These are phyloP conservation scores for Pteruthius melanotis DNA, from an alignment of 2,113 vertebrate genomes.

Conservation along the genomic window DNA sequence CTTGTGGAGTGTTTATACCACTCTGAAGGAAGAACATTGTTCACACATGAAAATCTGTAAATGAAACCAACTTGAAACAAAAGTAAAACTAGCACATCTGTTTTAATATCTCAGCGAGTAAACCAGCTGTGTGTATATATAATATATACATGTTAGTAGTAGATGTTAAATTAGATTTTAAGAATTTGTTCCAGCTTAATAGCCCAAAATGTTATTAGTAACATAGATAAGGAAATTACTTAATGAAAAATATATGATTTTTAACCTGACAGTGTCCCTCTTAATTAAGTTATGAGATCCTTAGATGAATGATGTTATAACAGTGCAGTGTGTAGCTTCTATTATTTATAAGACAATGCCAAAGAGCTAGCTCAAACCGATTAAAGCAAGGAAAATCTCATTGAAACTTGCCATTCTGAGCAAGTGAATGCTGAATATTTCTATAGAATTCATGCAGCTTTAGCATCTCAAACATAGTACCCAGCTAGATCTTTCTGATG, in stretches of 20 bases:
- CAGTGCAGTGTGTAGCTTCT: slow-evolving; percentile 60
- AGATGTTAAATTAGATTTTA: slow-evolving; percentile 66
- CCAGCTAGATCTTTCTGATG: neutral
- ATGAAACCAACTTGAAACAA: slow-evolving; percentile 34
- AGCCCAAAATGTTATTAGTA: slow-evolving; percentile 64
- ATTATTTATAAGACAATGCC: slow-evolving; percentile 69
- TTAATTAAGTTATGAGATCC: slow-evolving; percentile 71
- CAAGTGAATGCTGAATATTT: neutral
- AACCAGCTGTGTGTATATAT: slow-evolving; percentile 63
- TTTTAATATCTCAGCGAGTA: slow-evolving; percentile 46
- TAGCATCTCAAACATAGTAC: neutral
- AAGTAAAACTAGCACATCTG: slow-evolving; percentile 56
- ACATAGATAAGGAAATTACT: slow-evolving; percentile 72
- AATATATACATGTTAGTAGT: slow-evolving; percentile 26
- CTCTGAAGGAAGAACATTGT: slow-evolving; percentile 14
- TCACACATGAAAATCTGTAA: slow-evolving; percentile 37
- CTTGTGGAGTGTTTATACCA: neutral
- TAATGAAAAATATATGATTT: slow-evolving; percentile 71
- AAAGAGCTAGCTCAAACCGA: slow-evolving; percentile 57
- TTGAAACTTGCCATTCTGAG: slow-evolving; percentile 24
- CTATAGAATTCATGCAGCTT: neutral
- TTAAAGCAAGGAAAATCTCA: slow-evolving; percentile 62
- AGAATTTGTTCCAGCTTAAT: slow-evolving; percentile 68
- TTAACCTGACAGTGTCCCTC: slow-evolving; percentile 65
- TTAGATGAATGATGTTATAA: slow-evolving; percentile 68